Evolutionary conservation across 2,113 vertebrate species (phyloP).

Genomic region (Garra rufa): DNA sequence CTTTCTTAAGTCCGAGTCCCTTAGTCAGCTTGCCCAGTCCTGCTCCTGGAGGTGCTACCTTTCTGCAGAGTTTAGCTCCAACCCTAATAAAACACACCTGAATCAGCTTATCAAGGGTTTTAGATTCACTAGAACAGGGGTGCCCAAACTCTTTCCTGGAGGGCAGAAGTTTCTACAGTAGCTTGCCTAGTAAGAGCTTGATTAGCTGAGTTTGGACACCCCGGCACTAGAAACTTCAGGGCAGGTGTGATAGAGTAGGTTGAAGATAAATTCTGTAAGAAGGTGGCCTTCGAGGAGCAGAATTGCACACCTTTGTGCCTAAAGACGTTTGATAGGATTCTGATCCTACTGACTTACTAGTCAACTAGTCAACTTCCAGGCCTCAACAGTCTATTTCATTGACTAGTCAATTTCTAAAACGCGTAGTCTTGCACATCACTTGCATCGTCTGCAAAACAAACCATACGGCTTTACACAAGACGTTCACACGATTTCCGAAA

Average conservation of each 20-base stretch:
- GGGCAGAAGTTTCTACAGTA: too few relatives aligned
- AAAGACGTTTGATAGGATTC: background rate
- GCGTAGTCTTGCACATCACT: background rate
- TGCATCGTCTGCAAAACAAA: background rate
- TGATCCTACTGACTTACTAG: background rate
- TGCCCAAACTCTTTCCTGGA: too few relatives aligned
- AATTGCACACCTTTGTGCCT: background rate
- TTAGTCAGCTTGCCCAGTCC: background rate
- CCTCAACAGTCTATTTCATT: too few relatives aligned
- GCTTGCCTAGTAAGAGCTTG: too few relatives aligned
- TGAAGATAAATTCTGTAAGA: background rate
- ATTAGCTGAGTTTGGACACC: too few relatives aligned
- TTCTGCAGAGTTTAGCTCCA: background rate
- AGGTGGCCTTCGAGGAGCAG: background rate
- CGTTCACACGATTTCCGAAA: background rate
- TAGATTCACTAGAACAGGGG: too few relatives aligned
- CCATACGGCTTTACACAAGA: background rate
- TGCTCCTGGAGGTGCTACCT: background rate
- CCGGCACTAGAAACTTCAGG: background rate
- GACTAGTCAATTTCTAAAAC: background rate
- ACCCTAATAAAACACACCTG: background rate
- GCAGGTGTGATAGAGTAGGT: background rate
- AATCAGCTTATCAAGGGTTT: background rate
- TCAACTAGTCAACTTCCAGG: background rate
- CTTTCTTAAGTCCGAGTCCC: background rate